Evolutionary conservation across 1,140 invertebrate species (phyloP), one percentile per base, ranked within the genome.

Genomic region (Babylonia areolata): DNA sequence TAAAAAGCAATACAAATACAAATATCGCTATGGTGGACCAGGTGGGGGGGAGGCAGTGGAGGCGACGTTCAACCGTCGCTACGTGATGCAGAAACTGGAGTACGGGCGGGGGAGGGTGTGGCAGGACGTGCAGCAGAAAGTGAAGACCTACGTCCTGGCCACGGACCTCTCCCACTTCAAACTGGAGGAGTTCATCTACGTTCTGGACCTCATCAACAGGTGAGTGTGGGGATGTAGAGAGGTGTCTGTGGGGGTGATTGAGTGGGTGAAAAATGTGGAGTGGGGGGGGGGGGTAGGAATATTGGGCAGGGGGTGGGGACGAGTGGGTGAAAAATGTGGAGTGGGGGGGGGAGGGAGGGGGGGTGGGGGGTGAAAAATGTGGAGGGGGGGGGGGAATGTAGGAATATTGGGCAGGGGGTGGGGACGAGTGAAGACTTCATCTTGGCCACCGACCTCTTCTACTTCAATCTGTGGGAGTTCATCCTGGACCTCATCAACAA

Each of bases 381-480:
- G n/a, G n/a, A n/a, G n/a, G n/a, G n/a, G n/a, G n/a, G n/a, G n/a
- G n/a, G n/a, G n/a, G n/a, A n/a, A n/a, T n/a, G n/a, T n/a, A n/a
- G n/a, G n/a, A n/a, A n/a, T n/a, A n/a, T n/a, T n/a, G n/a, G n/a
- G n/a, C n/a, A n/a, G n/a, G n/a, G n/a, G n/a, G n/a, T n/a, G n/a
- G n/a, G n/a, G n/a, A n/a, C n/a, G n/a, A 69, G 64, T 69, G 64
- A 90, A 92, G 2, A 96, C 95, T 39, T 97, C 89, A 93, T 98
- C 31, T 95, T 96, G 31, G 96, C 96, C 71, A 96, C 96, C n/a
- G 96, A 97, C 90, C 93, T 98, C n/a, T 96, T 96, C 3, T 95
- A 96, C 80, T 98, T 97, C 92, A 98, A 98, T 90, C 98, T 99
- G 93, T 98, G 99, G 90, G 97, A 99, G 88, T 99, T 99, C 92